Conservation (phyloP, 2,113 vertebrate genomes). For the Cottus gobio region DNA sequence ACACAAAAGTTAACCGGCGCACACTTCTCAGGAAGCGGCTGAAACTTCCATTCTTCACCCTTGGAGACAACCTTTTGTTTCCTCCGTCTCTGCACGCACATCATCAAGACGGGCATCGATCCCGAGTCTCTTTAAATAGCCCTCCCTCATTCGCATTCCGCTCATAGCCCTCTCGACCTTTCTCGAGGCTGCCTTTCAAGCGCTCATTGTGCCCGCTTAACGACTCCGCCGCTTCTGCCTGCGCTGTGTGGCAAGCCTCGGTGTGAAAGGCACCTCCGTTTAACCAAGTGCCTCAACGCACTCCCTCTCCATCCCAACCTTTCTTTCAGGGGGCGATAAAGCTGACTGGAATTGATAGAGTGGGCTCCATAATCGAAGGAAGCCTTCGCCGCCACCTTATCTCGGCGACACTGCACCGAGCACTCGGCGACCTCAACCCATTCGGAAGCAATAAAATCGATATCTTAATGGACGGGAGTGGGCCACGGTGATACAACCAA, state of each 20-base stretch:
- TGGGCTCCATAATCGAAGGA: conserved; percentile 40
- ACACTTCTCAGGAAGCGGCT: conserved; percentile 9
- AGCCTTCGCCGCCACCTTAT: conserved; percentile 32
- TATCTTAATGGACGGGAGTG: conserved; percentile 68
- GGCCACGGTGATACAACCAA: conserved; percentile 52
- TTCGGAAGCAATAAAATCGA: conserved; percentile 65
- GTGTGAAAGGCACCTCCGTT: conserved; percentile 60
- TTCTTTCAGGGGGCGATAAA: conserved; percentile 42
- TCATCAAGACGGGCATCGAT: conserved; percentile 57
- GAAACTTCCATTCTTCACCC: conserved; percentile 22
- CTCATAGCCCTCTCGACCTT: conserved; percentile 59
- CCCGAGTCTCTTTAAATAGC: conserved; percentile 59
- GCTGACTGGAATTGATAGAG: conserved; percentile 47
- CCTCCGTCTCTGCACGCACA: conserved; percentile 37
- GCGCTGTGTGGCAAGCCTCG: conserved; percentile 24
- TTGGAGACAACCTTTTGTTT: conserved; percentile 41
- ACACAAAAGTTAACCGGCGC: conserved; percentile 19
- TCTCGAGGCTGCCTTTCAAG: conserved; percentile 62
- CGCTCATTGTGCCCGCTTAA: conserved; percentile 61
- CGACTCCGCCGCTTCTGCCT: conserved; percentile 38
- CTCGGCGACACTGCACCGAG: conserved; percentile 22
- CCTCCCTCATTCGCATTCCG: conserved; percentile 63
- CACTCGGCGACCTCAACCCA: conserved; percentile 4
- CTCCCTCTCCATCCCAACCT: conserved; percentile 30
- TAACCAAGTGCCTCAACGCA: conserved; percentile 30